These are phyloP conservation scores for Corythucha ciliata DNA, from an alignment of 2,888 invertebrate species.

Conservation along the genomic window DNA sequence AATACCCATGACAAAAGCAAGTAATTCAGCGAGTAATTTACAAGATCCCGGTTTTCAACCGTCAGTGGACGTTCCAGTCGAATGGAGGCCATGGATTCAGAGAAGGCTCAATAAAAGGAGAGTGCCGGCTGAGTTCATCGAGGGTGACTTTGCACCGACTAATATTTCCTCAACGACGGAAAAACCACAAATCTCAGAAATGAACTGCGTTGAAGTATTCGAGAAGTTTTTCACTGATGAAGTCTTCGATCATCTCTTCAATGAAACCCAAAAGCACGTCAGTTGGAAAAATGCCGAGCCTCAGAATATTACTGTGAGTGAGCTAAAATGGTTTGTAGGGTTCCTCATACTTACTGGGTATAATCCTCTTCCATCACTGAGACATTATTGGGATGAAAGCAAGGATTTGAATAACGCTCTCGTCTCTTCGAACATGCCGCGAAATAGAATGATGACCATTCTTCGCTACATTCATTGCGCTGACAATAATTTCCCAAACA, in stretches of 20 bases:
- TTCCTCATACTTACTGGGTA: constrained; percentile 7
- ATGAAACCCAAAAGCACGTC: background rate
- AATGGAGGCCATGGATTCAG: too few relatives aligned
- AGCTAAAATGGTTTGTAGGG: background rate
- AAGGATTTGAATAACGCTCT: background rate
- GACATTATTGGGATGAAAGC: constrained; percentile 5
- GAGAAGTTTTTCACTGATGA: background rate
- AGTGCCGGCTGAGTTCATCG: background rate
- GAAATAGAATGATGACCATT: constrained; percentile 2
- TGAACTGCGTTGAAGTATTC: background rate
- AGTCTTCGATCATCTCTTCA: background rate
- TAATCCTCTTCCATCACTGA: background rate
- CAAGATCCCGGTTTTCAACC: too few relatives aligned
- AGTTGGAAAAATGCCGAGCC: constrained; percentile 1
- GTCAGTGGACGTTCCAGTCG: too few relatives aligned
- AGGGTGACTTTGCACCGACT: background rate
- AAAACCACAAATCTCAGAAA: background rate
- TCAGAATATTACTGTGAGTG: background rate
- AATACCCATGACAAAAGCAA: too few relatives aligned
- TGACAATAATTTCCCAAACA: constrained; percentile 7
- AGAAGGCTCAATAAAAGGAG: background rate
- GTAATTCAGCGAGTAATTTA: too few relatives aligned
- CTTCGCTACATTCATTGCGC: background rate
- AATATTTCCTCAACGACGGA: background rate
- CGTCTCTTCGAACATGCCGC: background rate